Evolutionary conservation across 2,113 vertebrate genomes (phyloP), one percentile per base, ranked within the genome.

Genomic region (Anhinga anhinga): DNA sequence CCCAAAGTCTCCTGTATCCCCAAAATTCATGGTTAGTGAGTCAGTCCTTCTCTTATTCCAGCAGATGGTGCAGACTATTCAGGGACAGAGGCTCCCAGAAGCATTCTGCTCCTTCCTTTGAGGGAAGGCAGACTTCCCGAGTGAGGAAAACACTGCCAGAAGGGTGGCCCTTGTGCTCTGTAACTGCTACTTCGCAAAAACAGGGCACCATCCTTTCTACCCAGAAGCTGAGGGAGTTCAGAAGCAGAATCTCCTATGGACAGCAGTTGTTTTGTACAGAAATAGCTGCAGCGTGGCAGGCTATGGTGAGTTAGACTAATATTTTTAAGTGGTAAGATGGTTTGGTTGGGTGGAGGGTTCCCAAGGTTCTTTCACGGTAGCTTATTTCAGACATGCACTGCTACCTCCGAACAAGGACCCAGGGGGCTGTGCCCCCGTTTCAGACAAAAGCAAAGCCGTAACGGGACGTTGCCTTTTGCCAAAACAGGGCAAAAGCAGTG

Each of bases 21-120:
- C 9, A 0, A 82, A 95, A 95, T 95, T 90, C 93, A 27, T 88
- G 91, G 97, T 86, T 93, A 83, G 96, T 97, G 94, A 96, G 91
- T 97, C 93, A 93, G 82, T 96, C 96, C 91, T 96, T 21, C 94
- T 93, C 82, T 91, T 89, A 66, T 95, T 94, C 94, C 96, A 95
- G 94, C 95, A 96, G 96, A 96, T 96, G 94, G 95, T 97, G 96
- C 95, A 95, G 97, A 96, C 93, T 95, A 91, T 95, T 89, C 96
- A 96, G 89, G 94, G 96, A 97, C 50, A 1, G 95, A 97, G 94
- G 91, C 82, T 94, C 93, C 94, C 95, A 91, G 74, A 91, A 95
- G 95, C 91, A 63, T 87, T 88, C 93, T 88, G 92, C 92, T 93
- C 86, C 82, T 96, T 95, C 95, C 93, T 95, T 66, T 82, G 95